Conservation (phyloP, 2,113 vertebrate genomes). For the Tachysurus fulvidraco region DNA sequence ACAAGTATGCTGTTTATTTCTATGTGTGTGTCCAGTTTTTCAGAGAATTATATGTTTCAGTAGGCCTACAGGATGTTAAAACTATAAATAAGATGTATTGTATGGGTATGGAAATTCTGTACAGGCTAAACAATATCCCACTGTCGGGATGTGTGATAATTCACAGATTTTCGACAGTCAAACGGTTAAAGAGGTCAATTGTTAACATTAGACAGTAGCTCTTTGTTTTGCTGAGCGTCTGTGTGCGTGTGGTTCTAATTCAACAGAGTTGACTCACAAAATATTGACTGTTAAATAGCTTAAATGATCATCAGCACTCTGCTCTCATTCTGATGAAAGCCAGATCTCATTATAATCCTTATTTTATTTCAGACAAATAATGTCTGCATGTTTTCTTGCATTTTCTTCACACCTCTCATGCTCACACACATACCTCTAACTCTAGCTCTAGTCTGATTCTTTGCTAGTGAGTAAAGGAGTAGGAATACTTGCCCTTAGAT, state of each 20-base stretch:
- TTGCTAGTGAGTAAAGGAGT: slow-evolving; percentile 18
- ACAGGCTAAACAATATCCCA: slow-evolving; percentile 1
- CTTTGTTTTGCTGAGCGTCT: slow-evolving; percentile 25
- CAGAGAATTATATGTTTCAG: slow-evolving; percentile 9
- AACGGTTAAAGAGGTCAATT: slow-evolving; percentile 5
- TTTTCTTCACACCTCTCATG: slow-evolving; percentile 10
- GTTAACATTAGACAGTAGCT: slow-evolving; percentile 16
- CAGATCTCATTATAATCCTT: slow-evolving; percentile 62
- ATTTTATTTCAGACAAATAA: slow-evolving; percentile 49
- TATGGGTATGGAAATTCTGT: slow-evolving; percentile 51
- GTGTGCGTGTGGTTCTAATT: not conserved
- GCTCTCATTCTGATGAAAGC: slow-evolving; percentile 61
- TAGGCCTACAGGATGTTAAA: not conserved
- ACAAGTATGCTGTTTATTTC: slow-evolving; percentile 21
- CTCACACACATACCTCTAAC: not conserved
- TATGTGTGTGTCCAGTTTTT: slow-evolving; percentile 25
- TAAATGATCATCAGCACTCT: slow-evolving; percentile 53
- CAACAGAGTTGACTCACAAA: not conserved
- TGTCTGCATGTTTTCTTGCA: not conserved
- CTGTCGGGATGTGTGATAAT: slow-evolving; percentile 36
- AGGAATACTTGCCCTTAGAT: slow-evolving; percentile 42
- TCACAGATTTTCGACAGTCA: slow-evolving; percentile 13
- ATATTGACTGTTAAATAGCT: not conserved
- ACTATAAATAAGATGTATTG: slow-evolving; percentile 42
- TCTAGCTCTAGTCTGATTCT: not conserved